Evolutionary conservation across 2,888 invertebrate genomes (phyloP), one percentile per base, ranked within the genome.

Genomic region (Neuroscelio doddi): DNA sequence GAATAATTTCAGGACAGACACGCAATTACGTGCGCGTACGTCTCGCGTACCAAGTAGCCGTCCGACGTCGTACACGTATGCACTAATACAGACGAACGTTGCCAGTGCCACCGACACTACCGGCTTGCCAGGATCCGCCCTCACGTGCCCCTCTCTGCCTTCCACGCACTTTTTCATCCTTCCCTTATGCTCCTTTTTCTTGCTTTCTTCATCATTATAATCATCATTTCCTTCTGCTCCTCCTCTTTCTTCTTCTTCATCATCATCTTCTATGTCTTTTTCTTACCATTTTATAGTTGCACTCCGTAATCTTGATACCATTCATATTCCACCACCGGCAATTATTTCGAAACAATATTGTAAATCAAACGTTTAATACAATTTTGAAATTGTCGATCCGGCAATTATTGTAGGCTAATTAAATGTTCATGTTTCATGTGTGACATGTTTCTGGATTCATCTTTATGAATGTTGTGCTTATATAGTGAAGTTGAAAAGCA

Each of bases 1-100:
- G 83, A 83, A 83, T 84, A 84, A 84, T 84, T 83, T 83, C 81
- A 83, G 80, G 78, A 82, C 80, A 77, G 80, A 78, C 80, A 81
- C 81, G 83, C 81, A 83, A 83, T 83, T 83, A 83, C 81, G 77
- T 77, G 79, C 78, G 81, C 80, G 79, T 82, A 82, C 80, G 81
- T 80, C 80, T 81, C 80, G 83, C 82, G 82, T 83, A 83, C 82
- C 81, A 82, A 83, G 83, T 83, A 83, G 83, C 81, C 76, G 73
- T 71, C 71, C 75, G 68, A 55, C 70, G 52, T 57, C 65, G 57
- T 52, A 53, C 58, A 64, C 61, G 57, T 57, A 47, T 47, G 27
- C 61, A 46, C 45, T 42, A 51, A 7, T 38, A 12, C 21, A 51
- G 41, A 53, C 62, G 55, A 45, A 52, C 62, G 58, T 55, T 47